Base-by-base conservation (phyloP, 1,140 invertebrate species). In the Lepidostoma basale region DNA sequence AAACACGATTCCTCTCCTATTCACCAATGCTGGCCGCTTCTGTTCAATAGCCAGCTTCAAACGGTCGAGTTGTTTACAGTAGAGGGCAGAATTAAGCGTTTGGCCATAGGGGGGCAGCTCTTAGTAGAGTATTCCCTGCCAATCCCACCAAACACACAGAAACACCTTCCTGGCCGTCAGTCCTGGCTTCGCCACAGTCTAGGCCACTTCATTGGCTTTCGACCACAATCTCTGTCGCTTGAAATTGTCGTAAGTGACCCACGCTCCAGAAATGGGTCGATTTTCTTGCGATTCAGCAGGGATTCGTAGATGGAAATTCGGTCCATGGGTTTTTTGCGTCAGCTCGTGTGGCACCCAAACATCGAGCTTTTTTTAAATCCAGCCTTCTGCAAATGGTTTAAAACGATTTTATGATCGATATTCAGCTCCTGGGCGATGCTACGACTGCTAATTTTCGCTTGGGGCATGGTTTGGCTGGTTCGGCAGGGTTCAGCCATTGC, bases 321-420 rank as follows among this genome's bases (percentile, higher is more conserved):
- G n/a, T n/a, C n/a, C n/a, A n/a, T n/a, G n/a, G 42, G 14, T 45
- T 45, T 45, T 45, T 45, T 45, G 42, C 42, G 42, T 45, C 42
- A 45, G 14, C 42, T 45, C 42, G 42, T 45, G 42, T 45, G 42
- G 42, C 42, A 45, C 42, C 42, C 42, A 45, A 45, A 45, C 42
- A 45, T 45, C 42, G 42, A 45, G 42, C 42, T 45, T 45, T 45
- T 45, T 45, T 45, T 45, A 9, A 45, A 45, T 45, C 42, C 42
- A 45, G 14, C 42, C 14, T 45, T 3, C 42, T 16, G 42, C 42
- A 45, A 45, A 45, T 45, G 42, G 42, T 45, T 45, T 18, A 45
- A 45, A 45, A 14, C 42, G 42, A 18, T 45, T 39, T 6, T 39
- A 39, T 39, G 36, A 39, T 39, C 30, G 30, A 33, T 33, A 33